Evolutionary conservation across 2,113 vertebrate genomes (phyloP).

Genomic region (Stomatorhinus ivindoensis): DNA sequence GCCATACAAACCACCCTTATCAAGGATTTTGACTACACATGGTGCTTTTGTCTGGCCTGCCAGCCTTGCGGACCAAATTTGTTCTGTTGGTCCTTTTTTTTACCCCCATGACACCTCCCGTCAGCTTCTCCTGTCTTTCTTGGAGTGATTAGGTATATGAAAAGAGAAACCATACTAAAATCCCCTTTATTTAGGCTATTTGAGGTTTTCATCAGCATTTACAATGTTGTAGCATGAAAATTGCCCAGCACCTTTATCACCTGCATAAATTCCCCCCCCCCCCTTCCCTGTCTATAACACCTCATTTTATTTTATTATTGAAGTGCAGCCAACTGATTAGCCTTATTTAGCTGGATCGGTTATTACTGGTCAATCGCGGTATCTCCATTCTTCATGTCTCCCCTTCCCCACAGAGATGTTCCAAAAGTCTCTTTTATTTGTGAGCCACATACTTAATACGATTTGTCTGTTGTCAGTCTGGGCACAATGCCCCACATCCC

Average conservation of each 20-base stretch:
- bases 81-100: not conserved
- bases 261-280: not conserved
- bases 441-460: constrained; percentile 1
- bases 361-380: not conserved
- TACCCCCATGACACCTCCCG: not conserved
- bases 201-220: not conserved
- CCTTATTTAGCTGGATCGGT: not conserved
- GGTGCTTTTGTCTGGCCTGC: not conserved
- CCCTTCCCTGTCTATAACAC: not conserved
- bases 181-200: not conserved
- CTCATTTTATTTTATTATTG: not conserved
- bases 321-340: not conserved
- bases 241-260: not conserved
- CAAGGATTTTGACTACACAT: not conserved
- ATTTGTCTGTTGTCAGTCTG: constrained; percentile 12
- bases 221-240: not conserved
- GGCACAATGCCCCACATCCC: not conserved
- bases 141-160: not conserved
- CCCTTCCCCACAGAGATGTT: not conserved
- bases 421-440: not conserved
- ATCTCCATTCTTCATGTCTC: not conserved
- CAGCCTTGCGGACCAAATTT: not conserved
- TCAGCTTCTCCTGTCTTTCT: not conserved
- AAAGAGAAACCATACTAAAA: not conserved
- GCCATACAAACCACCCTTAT: not conserved